Conservation (phyloP, 2,113 vertebrate genomes). For the Monarcha castaneiventris region DNA sequence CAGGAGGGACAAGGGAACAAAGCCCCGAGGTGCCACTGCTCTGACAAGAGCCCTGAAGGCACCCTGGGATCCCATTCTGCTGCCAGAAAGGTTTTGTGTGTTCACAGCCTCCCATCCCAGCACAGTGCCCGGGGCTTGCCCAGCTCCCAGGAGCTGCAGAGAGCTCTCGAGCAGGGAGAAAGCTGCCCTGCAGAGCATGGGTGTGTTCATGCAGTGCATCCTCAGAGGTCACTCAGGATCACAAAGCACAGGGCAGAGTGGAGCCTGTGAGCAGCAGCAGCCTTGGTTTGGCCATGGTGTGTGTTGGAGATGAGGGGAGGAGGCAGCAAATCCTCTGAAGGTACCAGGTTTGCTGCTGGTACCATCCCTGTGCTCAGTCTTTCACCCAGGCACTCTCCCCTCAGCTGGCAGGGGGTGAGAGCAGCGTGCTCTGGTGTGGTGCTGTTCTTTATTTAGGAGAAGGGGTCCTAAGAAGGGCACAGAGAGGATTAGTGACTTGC, state of each 20-base stretch:
- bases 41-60: not conserved
- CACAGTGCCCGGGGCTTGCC: not conserved
- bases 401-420: not conserved
- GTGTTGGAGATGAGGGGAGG: not conserved
- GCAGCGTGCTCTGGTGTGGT: no score
- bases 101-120: not conserved
- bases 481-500: not conserved
- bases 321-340: not conserved
- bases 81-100: not conserved
- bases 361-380: not conserved
- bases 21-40: not conserved
- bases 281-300: not conserved
- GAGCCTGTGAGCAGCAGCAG: not conserved
- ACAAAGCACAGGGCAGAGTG: not conserved
- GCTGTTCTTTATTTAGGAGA: not conserved
- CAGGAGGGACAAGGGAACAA: not conserved
- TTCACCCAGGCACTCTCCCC: accelerated
- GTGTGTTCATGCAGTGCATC: accelerated
- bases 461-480: not conserved
- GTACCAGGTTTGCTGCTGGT: not conserved
- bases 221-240: not conserved
- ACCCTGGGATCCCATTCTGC: not conserved
- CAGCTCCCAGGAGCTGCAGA: not conserved
- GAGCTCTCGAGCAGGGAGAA: not conserved
- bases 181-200: not conserved